A percentile compares a stretch with the other conserved stretches of the same genome.
Evolutionary conservation across 2,113 vertebrate genomes (phyloP).

Genomic region (Drymodes brunneopygia): DNA sequence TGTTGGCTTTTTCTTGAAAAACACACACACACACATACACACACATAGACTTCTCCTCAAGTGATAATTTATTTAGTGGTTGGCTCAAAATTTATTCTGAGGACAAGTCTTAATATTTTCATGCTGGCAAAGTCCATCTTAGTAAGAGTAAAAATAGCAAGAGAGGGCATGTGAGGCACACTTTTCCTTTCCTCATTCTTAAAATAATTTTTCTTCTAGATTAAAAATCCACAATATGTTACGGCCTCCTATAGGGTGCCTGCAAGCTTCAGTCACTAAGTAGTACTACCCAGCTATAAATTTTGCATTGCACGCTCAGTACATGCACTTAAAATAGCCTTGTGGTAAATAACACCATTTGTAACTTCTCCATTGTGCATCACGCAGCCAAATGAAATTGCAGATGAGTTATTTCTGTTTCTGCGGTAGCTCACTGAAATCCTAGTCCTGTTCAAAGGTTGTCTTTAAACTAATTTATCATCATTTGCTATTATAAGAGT

Average conservation of each 20-base stretch:
- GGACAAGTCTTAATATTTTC: background rate
- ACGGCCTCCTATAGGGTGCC: accelerated
- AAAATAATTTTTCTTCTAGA: background rate
- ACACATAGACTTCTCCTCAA: background rate
- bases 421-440: background rate
- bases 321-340: background rate
- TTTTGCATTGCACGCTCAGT: background rate
- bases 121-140: background rate
- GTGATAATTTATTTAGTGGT: background rate
- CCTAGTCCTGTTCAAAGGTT: background rate
- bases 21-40: background rate
- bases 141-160: background rate
- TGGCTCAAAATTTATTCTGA: background rate
- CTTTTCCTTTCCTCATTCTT: background rate
- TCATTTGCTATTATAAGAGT: background rate
- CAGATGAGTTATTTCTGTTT: background rate
- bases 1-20: background rate
- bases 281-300: background rate
- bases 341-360: background rate
- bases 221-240: background rate
- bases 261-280: background rate
- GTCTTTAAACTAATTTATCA: background rate
- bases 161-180: background rate
- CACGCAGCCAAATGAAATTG: background rate
- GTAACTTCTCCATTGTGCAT: background rate